Evolutionary conservation across 37 sponge, comb jelly and placozoan genomes (phyloP).

Genomic region (Cladorhizidae sp.): DNA sequence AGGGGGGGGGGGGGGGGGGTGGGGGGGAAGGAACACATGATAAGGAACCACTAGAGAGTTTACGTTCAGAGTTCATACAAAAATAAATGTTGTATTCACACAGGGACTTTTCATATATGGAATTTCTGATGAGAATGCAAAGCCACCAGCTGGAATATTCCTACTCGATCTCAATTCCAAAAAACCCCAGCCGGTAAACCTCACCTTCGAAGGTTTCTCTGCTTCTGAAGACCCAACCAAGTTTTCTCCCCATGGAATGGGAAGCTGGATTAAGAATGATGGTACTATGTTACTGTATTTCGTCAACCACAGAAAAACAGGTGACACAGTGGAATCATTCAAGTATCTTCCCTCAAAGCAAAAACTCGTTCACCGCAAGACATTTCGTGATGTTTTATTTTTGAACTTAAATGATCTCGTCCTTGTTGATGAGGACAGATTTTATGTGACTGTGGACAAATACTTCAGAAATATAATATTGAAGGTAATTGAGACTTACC

Average conservation of each 20-base stretch:
- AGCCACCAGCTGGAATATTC: constrained; percentile 8
- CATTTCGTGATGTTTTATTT: constrained; percentile 1
- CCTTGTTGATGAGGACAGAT: constrained; percentile 1
- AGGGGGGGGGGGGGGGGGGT: too few species aligned
- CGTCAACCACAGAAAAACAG: constrained; percentile 20
- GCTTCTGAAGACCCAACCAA: not conserved
- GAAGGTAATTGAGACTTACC: not conserved
- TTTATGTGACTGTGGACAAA: constrained; percentile 15
- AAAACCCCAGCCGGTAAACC: not conserved
- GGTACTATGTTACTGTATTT: constrained; percentile 33
- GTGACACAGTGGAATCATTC: constrained; percentile 34
- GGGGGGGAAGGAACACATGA: too few species aligned
- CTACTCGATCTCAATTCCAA: constrained; percentile 24
- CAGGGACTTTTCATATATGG: constrained; percentile 10
- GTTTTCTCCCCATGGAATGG: constrained; percentile 42
- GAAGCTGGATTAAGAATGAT: constrained; percentile 37
- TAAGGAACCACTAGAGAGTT: too few species aligned
- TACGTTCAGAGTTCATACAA: too few species aligned
- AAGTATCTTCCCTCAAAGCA: constrained; percentile 2
- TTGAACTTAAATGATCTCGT: constrained; percentile 25
- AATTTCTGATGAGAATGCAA: not conserved
- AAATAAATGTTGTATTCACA: too few species aligned
- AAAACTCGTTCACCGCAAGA: constrained; percentile 7
- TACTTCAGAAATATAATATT: not conserved
- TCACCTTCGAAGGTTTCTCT: constrained; percentile 1